A percentile compares a stretch with the other conserved stretches of the same genome.
Conservation (phyloP, 2,797 vertebrate species). For the Prionace glauca region DNA sequence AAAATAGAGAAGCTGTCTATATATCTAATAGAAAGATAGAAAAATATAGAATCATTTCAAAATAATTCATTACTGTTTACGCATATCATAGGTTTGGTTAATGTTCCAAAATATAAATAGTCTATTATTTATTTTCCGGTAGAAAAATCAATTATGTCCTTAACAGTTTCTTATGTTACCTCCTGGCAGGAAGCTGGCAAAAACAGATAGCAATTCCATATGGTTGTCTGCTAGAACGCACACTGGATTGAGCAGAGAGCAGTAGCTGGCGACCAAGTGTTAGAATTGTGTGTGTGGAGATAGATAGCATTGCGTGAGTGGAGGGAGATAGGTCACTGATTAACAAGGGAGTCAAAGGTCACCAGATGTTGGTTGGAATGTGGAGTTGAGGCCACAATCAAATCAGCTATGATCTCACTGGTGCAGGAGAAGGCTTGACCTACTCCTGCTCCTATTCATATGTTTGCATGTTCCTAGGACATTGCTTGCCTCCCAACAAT, state of each 20-base stretch:
- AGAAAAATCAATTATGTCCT: background rate
- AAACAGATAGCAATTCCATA: background rate
- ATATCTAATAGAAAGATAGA: background rate
- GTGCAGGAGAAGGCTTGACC: too few species aligned
- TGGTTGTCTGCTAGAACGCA: background rate
- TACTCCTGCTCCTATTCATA: too few species aligned
- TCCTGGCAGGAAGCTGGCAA: background rate
- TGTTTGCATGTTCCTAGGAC: too few species aligned
- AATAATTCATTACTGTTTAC: background rate
- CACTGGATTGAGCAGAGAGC: background rate
- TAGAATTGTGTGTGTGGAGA: background rate
- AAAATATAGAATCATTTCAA: background rate
- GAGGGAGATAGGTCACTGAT: too few species aligned
- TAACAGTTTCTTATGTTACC: background rate
- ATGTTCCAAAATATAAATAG: background rate
- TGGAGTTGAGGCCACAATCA: too few species aligned
- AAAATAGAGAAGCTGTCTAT: background rate
- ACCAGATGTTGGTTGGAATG: too few species aligned
- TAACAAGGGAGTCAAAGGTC: too few species aligned
- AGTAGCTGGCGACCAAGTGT: background rate
- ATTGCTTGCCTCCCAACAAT: background rate
- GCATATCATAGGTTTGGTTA: background rate
- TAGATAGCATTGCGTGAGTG: too few species aligned
- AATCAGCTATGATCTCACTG: too few species aligned
- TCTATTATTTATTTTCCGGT: background rate